These are phyloP conservation scores for Protosalanx chinensis DNA, from an alignment of 2,797 vertebrate genomes.

Conservation along the genomic window DNA sequence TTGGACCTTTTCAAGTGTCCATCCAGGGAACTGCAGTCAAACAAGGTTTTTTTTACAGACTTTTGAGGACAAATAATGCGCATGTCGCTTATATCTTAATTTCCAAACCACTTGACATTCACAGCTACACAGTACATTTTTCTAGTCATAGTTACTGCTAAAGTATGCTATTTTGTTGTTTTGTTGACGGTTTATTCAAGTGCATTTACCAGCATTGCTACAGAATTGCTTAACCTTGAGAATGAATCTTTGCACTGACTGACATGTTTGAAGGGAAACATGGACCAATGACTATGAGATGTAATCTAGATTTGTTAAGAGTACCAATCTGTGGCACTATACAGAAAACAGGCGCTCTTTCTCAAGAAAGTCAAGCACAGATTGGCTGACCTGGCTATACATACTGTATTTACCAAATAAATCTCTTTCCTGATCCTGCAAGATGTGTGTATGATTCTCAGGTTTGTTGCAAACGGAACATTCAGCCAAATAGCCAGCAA, in stretches of 20 bases:
- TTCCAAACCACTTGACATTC: not conserved
- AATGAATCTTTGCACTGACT: conserved; percentile 2
- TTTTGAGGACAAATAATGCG: not conserved
- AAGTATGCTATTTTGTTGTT: too few species aligned
- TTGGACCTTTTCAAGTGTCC: too few species aligned
- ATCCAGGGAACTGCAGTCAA: too few species aligned
- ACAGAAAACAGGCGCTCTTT: not conserved
- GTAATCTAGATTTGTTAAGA: conserved; percentile 11
- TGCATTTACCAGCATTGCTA: not conserved
- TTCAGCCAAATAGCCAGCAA: conserved; percentile 56
- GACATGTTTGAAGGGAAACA: conserved; percentile 8
- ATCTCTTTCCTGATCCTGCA: not conserved
- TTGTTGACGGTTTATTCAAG: not conserved
- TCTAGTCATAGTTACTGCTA: not conserved
- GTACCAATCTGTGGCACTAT: not conserved
- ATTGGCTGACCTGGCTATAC: not conserved
- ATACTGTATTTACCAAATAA: not conserved
- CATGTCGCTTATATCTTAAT: not conserved
- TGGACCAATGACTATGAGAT: conserved; percentile 19
- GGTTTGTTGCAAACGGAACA: conserved; percentile 45
- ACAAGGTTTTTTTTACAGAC: not conserved
- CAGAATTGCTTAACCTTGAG: conserved; percentile 2
- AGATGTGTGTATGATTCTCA: not conserved
- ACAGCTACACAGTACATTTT: not conserved
- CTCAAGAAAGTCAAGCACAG: not conserved